phyloP scores from a whole-genome alignment of 1,140 invertebrate genomes.

The Drosophila cardini region DNA sequence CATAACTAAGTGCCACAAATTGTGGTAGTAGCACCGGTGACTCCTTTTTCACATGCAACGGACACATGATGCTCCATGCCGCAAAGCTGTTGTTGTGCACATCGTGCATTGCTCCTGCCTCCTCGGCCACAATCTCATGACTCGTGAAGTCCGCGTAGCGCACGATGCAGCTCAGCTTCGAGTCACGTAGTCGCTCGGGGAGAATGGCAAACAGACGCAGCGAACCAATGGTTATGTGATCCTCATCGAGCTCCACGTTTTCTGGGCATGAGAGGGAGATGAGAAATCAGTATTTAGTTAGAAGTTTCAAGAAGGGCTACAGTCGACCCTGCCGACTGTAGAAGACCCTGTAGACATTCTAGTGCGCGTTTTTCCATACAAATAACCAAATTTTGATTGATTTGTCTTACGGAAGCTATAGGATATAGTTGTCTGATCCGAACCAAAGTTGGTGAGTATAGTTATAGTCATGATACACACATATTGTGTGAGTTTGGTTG shows the following conservation, averaged over 20 bases:
- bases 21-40: constrained; percentile 60
- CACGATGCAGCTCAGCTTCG: constrained; percentile 66
- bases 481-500: no score
- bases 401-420: no score
- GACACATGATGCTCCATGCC: constrained; percentile 78
- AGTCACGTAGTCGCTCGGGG: constrained; percentile 61
- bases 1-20: constrained; percentile 69
- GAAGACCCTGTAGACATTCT: no score
- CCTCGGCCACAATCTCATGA: constrained; percentile 63
- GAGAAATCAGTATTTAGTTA: no score
- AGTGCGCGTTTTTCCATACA: no score
- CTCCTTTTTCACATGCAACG: constrained; percentile 51
- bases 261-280: constrained; percentile 32
- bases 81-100: constrained; percentile 76
- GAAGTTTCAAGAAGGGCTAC: no score
- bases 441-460: no score
- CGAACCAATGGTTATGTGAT: constrained; percentile 65
- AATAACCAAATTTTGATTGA: no score
- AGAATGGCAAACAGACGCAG: constrained; percentile 76
- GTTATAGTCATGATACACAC: no score
- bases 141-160: constrained; percentile 67
- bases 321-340: no score
- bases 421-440: no score
- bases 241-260: constrained; percentile 54
- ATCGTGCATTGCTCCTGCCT: constrained; percentile 71